Evolutionary conservation across 1,140 invertebrate genomes (phyloP).

Genomic region (Cydia amplana): DNA sequence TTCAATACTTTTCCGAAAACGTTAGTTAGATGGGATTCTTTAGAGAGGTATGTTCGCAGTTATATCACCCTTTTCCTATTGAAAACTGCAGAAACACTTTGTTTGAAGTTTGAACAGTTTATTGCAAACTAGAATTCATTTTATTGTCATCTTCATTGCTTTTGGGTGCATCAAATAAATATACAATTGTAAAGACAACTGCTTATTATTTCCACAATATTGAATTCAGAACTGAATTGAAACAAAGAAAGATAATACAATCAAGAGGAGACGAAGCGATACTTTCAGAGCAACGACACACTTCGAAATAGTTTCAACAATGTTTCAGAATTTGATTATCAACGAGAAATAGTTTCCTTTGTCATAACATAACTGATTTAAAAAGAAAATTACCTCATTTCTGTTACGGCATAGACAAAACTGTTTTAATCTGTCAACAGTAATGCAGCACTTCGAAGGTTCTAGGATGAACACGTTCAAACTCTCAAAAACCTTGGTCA

Average conservation of each 20-base stretch:
- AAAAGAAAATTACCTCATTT: conserved; percentile 58
- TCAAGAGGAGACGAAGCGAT: conserved; percentile 12
- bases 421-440: conserved; percentile 67
- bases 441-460: conserved; percentile 62
- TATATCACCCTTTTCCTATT: too few relatives aligned
- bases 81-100: too few relatives aligned
- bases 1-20: too few relatives aligned
- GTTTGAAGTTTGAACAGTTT: neutral
- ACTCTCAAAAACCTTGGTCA: conserved; percentile 67
- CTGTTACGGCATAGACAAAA: conserved; percentile 69
- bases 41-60: too few relatives aligned
- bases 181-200: neutral
- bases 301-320: conserved; percentile 16
- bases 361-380: conserved; percentile 31
- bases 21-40: too few relatives aligned
- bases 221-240: conserved; percentile 29
- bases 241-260: conserved; percentile 31
- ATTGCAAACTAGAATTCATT: neutral
- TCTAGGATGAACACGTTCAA: conserved; percentile 68
- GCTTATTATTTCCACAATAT: neutral
- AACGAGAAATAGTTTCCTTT: neutral
- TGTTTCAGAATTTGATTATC: conserved; percentile 22
- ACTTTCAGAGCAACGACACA: conserved; percentile 22
- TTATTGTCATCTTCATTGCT: neutral
- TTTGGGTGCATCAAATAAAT: neutral